Percentiles rank a stretch among this genome's conserved stretches.
Conservation (phyloP, 2,888 invertebrate species). For the Chrysopilus asiliformis region DNA sequence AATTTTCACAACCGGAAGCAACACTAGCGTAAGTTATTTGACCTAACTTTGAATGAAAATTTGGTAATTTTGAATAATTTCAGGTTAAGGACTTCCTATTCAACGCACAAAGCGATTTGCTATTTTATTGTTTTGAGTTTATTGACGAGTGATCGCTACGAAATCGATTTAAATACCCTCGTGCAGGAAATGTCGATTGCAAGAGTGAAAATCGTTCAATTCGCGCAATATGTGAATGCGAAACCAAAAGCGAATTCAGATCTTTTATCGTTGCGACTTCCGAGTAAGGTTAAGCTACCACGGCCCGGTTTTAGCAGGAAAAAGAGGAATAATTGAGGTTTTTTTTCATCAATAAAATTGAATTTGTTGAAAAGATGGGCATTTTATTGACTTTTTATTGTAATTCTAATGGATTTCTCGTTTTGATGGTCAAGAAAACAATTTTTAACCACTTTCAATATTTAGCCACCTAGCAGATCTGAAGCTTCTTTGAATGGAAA, state of each 20-base stretch:
- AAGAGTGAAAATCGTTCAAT: conserved; percentile 23
- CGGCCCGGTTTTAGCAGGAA: no score
- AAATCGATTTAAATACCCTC: conserved; percentile 22
- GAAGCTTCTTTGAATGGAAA: no score
- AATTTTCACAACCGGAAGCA: conserved; percentile 20
- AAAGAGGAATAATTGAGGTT: no score
- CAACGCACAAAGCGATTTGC: conserved; percentile 28
- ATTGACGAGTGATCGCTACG: conserved; percentile 23
- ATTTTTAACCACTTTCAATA: no score
- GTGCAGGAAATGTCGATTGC: conserved; percentile 23
- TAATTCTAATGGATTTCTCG: no score
- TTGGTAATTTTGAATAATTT: no score
- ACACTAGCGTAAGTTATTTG: conserved; percentile 4
- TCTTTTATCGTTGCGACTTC: conserved; percentile 21
- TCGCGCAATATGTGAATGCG: conserved; percentile 25
- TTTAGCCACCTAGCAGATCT: no score
- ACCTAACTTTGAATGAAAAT: not conserved
- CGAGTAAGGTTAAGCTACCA: conserved; percentile 22
- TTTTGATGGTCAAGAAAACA: no score
- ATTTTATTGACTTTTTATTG: no score
- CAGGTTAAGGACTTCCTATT: conserved; percentile 22
- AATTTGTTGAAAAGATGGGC: no score
- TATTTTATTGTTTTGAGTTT: conserved; percentile 28
- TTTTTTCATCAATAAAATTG: no score
- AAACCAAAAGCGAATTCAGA: conserved; percentile 18